phyloP scores from a whole-genome alignment of 2,797 vertebrate species.

The Helicolenus hilgendorfi region DNA sequence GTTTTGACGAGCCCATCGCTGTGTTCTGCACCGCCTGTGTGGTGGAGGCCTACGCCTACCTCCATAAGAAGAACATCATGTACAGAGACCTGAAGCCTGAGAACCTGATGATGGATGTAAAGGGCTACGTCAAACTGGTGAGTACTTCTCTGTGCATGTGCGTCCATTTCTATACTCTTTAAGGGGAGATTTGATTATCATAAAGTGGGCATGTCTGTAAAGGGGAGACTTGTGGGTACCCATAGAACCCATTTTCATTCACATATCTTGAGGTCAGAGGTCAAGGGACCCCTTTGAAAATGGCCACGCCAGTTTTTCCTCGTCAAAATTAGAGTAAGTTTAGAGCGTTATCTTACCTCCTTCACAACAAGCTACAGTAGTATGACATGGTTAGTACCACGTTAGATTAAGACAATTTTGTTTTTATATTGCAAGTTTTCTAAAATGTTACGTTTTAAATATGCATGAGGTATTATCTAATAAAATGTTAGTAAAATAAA shows the following conservation, averaged over 20 bases:
- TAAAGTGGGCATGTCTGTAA: too few species aligned
- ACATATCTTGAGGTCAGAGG: not conserved
- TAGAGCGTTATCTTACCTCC: not conserved
- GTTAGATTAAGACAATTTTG: too few species aligned
- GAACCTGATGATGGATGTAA: constrained; percentile 92
- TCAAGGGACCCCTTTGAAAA: not conserved
- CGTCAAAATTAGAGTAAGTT: not conserved
- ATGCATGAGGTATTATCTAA: too few species aligned
- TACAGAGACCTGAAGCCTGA: constrained; percentile 94
- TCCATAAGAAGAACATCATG: constrained; percentile 91
- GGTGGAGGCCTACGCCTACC: constrained; percentile 92
- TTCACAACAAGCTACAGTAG: not conserved
- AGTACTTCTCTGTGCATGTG: not conserved
- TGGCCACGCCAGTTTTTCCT: not conserved
- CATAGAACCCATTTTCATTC: not conserved
- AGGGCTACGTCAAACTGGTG: constrained; percentile 92
- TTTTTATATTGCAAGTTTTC: too few species aligned
- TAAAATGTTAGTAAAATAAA: too few species aligned
- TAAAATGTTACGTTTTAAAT: too few species aligned
- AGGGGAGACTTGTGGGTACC: too few species aligned
- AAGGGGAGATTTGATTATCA: too few species aligned
- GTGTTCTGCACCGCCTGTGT: constrained; percentile 92
- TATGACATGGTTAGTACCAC: too few species aligned
- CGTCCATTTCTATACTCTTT: not conserved
- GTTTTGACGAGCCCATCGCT: constrained; percentile 88